Evolutionary conservation across 2,797 vertebrate genomes (phyloP), one percentile per base, ranked within the genome.

Genomic region (Sebastes hubbsi): DNA sequence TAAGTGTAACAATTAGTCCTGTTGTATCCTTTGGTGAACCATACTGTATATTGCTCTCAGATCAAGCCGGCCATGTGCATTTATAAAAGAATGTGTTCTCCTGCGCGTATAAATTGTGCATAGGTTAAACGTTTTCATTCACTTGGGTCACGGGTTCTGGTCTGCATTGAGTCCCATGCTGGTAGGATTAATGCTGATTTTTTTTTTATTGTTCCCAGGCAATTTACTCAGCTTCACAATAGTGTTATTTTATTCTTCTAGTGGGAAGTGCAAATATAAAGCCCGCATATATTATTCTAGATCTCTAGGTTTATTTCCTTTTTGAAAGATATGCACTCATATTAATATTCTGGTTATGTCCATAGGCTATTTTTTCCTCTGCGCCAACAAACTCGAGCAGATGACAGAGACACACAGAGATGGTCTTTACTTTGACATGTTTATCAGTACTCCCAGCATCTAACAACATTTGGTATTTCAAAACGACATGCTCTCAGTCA

Each of bases 111-210:
- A 25, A 38, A 49, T 61, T 60, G 49, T 54, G 2, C 14, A 66
- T 4, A 36, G 46, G 49, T 83, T 72, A 54, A 75, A 77, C 6
- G 8, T 62, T 69, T 80, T 58, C n/a, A 80, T 77, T 83, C 62
- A 65, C 18, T 36, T 30, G 16, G 63, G 59, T 79, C 42, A 71
- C 20, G 25, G 12, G 6, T 25, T 75, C 8, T 59, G 5, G 60
- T 78, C 42, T 74, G 13, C 11, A 54, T 13, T 46, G 8, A 68
- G 34, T 63, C 61, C 25, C 27, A 34, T 61, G 25, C 54, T 52
- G 14, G n/a, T 32, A 16, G 25, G 61, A 79, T 78, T 67, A 69
- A 71, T 63, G 18, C 13, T 14, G 3, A 58, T 60, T 63, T 56
- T 79, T 34, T n/a, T 49, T 22, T 2, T 66, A 20, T 25, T 58